Conservation (phyloP, 2,888 invertebrate species). For the Micoletzkya japonica region DNA sequence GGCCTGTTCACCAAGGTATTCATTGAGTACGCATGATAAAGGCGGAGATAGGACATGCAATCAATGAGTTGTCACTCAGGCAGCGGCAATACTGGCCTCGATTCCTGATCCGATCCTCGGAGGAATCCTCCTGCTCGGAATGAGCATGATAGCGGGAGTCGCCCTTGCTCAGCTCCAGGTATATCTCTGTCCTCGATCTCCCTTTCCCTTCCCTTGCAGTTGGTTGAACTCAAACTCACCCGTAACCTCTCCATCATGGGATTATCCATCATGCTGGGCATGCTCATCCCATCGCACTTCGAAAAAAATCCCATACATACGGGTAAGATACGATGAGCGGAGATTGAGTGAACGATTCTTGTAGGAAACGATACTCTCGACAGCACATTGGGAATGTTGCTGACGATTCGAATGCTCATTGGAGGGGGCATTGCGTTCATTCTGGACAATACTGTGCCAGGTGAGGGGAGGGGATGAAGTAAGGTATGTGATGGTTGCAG, state of each 20-base stretch:
- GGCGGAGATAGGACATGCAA: background rate
- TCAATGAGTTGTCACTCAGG: conserved; percentile 26
- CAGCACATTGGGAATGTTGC: conserved; percentile 51
- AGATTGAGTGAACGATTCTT: background rate
- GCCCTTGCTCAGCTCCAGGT: conserved; percentile 53
- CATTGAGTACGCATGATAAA: background rate
- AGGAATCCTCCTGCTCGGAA: conserved; percentile 54
- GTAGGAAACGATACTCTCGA: conserved; percentile 41
- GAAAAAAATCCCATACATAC: conserved; percentile 38
- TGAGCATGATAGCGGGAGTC: conserved; percentile 58
- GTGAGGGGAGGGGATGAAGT: conserved; percentile 5
- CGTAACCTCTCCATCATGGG: conserved; percentile 53
- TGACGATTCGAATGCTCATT: conserved; percentile 63
- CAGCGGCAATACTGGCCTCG: conserved; percentile 53
- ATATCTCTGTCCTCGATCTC: background rate
- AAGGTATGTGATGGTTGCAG: conserved; percentile 24
- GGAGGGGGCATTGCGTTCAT: conserved; percentile 66
- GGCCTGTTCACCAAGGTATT: conserved; percentile 49
- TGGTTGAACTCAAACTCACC: conserved; percentile 40
- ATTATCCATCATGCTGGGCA: conserved; percentile 43
- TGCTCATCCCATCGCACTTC: conserved; percentile 44
- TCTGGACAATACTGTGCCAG: conserved; percentile 64
- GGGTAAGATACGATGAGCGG: conserved; percentile 21
- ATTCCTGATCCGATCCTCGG: conserved; percentile 58
- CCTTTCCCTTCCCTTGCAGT: conserved; percentile 3